phyloP scores from a whole-genome alignment of 2,113 vertebrate species.

The Dicentrarchus labrax region DNA sequence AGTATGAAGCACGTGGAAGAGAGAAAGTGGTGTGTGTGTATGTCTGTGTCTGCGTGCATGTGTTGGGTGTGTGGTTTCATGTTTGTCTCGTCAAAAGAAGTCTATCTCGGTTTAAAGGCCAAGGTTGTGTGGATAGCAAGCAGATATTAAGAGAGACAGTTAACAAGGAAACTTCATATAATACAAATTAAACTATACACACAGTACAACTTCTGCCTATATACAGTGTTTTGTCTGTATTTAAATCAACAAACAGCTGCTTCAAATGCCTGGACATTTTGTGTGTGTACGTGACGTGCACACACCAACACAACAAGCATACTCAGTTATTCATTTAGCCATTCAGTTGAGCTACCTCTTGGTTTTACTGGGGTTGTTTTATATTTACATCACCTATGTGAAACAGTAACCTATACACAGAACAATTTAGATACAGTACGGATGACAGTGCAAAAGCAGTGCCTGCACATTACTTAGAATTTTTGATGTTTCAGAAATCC shows the following conservation, averaged over 20 bases:
- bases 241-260: slow-evolving; percentile 81
- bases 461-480: slow-evolving; percentile 70
- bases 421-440: slow-evolving; percentile 65
- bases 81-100: slow-evolving; percentile 54
- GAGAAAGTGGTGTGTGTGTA: slow-evolving; percentile 22
- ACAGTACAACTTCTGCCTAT: slow-evolving; percentile 63
- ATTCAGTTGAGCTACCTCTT: slow-evolving; percentile 84
- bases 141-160: slow-evolving; percentile 55
- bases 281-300: slow-evolving; percentile 37
- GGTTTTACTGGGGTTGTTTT: slow-evolving; percentile 76
- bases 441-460: slow-evolving; percentile 70
- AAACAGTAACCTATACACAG: slow-evolving; percentile 66
- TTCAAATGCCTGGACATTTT: slow-evolving; percentile 76
- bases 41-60: slow-evolving; percentile 7
- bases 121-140: slow-evolving; percentile 63
- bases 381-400: slow-evolving; percentile 73
- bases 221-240: slow-evolving; percentile 73
- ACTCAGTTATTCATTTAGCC: slow-evolving; percentile 80
- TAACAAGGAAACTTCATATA: slow-evolving; percentile 71
- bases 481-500: slow-evolving; percentile 42
- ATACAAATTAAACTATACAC: slow-evolving; percentile 62
- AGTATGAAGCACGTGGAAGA: slow-evolving; percentile 36
- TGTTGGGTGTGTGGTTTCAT: background rate
- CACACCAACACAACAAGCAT: slow-evolving; percentile 69
- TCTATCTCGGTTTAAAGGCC: slow-evolving; percentile 51